Evolutionary conservation across 1,140 invertebrate genomes (phyloP).

Genomic region (Drosophila carrolli): DNA sequence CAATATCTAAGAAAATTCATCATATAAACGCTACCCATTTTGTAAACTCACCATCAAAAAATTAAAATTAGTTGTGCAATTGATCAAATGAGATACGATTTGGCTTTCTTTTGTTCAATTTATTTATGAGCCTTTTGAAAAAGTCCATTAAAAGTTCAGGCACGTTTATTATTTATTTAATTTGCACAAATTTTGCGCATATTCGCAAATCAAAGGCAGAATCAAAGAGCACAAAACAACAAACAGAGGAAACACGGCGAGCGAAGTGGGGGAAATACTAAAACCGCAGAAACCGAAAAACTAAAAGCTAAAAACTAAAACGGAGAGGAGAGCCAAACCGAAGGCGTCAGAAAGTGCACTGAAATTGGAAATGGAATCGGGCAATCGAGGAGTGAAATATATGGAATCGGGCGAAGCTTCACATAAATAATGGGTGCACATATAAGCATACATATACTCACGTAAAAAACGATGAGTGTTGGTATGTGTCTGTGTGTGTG

Average conservation of each 20-base stretch:
- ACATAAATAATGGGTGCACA: slow-evolving; percentile 56
- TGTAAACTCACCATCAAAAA: slow-evolving; percentile 31
- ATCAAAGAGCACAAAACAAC: slow-evolving; percentile 10
- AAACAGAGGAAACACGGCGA: slow-evolving; percentile 1
- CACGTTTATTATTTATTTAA: slow-evolving; percentile 43
- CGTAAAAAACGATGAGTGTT: not conserved
- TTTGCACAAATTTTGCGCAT: slow-evolving; percentile 15
- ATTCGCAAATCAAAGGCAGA: slow-evolving; percentile 4
- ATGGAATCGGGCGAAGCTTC: slow-evolving; percentile 53
- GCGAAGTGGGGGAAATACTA: slow-evolving; percentile 2
- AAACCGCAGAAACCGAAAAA: slow-evolving; percentile 27
- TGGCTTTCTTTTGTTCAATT: slow-evolving; percentile 15
- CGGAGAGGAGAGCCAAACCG: slow-evolving; percentile 50
- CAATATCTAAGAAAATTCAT: not conserved
- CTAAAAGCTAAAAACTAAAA: slow-evolving; percentile 46
- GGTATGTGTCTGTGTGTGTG: slow-evolving; percentile 2
- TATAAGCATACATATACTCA: not conserved
- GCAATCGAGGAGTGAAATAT: slow-evolving; percentile 42
- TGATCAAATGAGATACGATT: not conserved
- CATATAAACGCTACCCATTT: not conserved
- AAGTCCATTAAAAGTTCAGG: slow-evolving; percentile 4
- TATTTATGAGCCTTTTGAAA: slow-evolving; percentile 3
- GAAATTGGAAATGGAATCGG: slow-evolving; percentile 45
- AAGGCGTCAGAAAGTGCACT: slow-evolving; percentile 75
- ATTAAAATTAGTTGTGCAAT: slow-evolving; percentile 2